Percentiles rank a stretch among this genome's conserved stretches.
phyloP scores from a whole-genome alignment of 1,140 invertebrate species.

The Thaumatotibia leucotreta region DNA sequence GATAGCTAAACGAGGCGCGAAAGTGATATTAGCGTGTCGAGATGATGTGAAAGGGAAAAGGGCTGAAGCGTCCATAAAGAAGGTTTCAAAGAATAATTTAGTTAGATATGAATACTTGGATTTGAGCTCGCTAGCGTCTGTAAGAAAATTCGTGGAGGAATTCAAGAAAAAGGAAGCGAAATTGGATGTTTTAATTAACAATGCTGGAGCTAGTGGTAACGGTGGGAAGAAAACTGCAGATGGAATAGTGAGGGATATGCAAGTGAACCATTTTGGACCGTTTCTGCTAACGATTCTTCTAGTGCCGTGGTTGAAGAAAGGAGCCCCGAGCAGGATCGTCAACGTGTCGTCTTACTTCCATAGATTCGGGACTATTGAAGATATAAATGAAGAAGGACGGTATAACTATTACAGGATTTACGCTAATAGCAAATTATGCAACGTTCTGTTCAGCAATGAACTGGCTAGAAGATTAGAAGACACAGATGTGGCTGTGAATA shows the following conservation, averaged over 20 bases:
- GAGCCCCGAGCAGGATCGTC: slow-evolving; percentile 69
- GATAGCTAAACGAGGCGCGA: slow-evolving; percentile 80
- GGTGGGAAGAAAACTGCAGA: slow-evolving; percentile 77
- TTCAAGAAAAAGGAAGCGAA: slow-evolving; percentile 69
- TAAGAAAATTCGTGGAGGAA: slow-evolving; percentile 73
- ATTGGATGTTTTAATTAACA: slow-evolving; percentile 83
- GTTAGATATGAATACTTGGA: slow-evolving; percentile 75
- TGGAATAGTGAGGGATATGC: slow-evolving; percentile 80
- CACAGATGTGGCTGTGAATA: slow-evolving; percentile 74
- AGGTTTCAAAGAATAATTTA: slow-evolving; percentile 50
- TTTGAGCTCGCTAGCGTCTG: slow-evolving; percentile 70
- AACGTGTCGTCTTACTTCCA: slow-evolving; percentile 76
- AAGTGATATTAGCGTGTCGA: slow-evolving; percentile 83
- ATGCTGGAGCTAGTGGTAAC: slow-evolving; percentile 76
- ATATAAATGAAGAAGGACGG: slow-evolving; percentile 50
- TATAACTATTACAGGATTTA: slow-evolving; percentile 62
- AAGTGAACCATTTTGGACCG: slow-evolving; percentile 82
- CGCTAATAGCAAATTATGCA: slow-evolving; percentile 71
- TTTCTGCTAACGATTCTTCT: slow-evolving; percentile 82
- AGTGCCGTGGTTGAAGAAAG: slow-evolving; percentile 52
- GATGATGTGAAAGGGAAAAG: slow-evolving; percentile 78
- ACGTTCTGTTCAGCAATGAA: slow-evolving; percentile 70
- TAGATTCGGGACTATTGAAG: slow-evolving; percentile 62
- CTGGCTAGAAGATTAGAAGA: slow-evolving; percentile 58
- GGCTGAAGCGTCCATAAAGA: slow-evolving; percentile 64